Percentiles rank a stretch among this genome's conserved stretches.
These are phyloP conservation scores for Epiblema foenella DNA, from an alignment of 2,888 invertebrate species.

Conservation along the genomic window DNA sequence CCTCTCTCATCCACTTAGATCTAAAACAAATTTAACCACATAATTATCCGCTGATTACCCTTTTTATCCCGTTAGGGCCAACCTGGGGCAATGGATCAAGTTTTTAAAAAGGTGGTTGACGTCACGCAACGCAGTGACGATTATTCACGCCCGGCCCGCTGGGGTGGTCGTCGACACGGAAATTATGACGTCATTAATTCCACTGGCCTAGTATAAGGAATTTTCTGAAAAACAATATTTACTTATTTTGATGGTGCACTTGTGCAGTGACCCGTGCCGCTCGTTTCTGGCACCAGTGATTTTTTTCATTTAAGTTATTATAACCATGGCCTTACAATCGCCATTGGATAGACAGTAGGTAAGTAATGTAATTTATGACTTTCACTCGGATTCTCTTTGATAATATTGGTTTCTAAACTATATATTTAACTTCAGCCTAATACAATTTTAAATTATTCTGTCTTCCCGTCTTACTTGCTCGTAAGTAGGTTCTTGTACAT, in stretches of 20 bases:
- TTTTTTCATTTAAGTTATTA: not conserved
- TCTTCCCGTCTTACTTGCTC: too few relatives aligned
- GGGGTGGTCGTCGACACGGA: conserved; percentile 71
- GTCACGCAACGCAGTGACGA: conserved; percentile 56
- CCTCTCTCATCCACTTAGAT: conserved; percentile 21
- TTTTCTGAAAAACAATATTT: conserved; percentile 37
- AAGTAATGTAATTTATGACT: not conserved
- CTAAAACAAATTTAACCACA: conserved; percentile 31
- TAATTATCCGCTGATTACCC: conserved; percentile 37
- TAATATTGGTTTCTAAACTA: too few relatives aligned
- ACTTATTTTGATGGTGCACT: conserved; percentile 29
- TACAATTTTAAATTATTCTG: too few relatives aligned
- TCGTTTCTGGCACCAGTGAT: not conserved
- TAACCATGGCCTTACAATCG: not conserved
- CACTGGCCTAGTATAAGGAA: conserved; percentile 46
- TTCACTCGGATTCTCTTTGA: too few relatives aligned
- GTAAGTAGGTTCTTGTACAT: too few relatives aligned
- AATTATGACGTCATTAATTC: conserved; percentile 80
- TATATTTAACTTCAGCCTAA: too few relatives aligned
- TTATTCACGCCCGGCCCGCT: conserved; percentile 63
- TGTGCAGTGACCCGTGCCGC: conserved; percentile 23
- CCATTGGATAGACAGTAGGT: not conserved
- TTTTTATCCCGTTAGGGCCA: conserved; percentile 30
- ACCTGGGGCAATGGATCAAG: conserved; percentile 47
- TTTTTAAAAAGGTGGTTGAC: conserved; percentile 51